Conservation (phyloP, 2,797 vertebrate species). For the Trachurus trachurus region DNA sequence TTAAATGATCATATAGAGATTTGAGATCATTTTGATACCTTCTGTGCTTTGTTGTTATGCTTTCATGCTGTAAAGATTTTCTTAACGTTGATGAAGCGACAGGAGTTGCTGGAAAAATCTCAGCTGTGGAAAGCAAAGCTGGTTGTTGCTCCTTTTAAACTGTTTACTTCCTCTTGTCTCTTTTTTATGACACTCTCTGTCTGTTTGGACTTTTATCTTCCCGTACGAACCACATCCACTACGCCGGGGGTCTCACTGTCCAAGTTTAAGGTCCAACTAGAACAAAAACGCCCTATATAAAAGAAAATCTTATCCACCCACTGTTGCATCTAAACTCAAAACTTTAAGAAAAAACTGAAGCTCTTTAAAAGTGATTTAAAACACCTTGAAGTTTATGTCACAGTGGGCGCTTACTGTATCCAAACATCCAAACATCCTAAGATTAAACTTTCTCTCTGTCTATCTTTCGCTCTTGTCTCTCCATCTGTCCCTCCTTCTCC, state of each 20-base stretch:
- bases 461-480: constrained; percentile 9
- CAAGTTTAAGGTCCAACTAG: background rate
- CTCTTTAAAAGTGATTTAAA: constrained; percentile 8
- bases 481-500: constrained; percentile 19
- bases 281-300: background rate
- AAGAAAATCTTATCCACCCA: background rate
- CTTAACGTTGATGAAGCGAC: constrained; percentile 4
- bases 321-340: background rate
- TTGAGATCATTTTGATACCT: background rate
- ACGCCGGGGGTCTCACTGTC: background rate
- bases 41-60: background rate
- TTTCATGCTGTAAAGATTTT: background rate
- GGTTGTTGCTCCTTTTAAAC: background rate
- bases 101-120: background rate
- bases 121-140: background rate
- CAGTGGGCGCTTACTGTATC: constrained; percentile 6
- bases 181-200: background rate
- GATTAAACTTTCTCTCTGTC: constrained; percentile 5
- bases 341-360: background rate
- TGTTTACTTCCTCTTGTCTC: background rate
- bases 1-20: background rate
- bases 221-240: background rate
- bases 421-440: constrained; percentile 40
- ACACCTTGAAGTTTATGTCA: background rate
- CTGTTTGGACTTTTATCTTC: background rate